Conservation (phyloP, 2,797 vertebrate species). For the Lycodopsis pacificus region DNA sequence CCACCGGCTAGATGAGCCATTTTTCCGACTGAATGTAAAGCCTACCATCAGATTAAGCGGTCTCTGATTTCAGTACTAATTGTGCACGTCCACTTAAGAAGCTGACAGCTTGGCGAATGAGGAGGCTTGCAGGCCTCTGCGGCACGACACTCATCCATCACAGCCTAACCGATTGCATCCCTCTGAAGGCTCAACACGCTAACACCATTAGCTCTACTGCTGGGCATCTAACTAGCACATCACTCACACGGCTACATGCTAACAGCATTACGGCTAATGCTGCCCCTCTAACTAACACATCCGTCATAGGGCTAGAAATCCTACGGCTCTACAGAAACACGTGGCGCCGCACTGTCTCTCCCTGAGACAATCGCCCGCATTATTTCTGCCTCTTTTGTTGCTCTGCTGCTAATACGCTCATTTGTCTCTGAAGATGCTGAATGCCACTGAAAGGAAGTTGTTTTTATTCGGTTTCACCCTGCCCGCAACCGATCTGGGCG, state of each 20-base stretch:
- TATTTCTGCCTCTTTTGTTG: slow-evolving; percentile 72
- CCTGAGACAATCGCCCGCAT: slow-evolving; percentile 66
- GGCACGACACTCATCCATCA: slow-evolving; percentile 91
- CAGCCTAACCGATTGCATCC: slow-evolving; percentile 90
- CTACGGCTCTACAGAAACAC: slow-evolving; percentile 70
- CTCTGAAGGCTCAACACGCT: slow-evolving; percentile 86
- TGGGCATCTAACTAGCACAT: slow-evolving; percentile 86
- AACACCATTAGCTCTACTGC: slow-evolving; percentile 85
- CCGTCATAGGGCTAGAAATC: slow-evolving; percentile 77
- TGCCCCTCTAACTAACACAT: slow-evolving; percentile 83
- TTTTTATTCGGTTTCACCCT: slow-evolving; percentile 64
- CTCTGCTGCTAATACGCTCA: slow-evolving; percentile 68
- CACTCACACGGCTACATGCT: slow-evolving; percentile 83
- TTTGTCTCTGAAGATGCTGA: slow-evolving; percentile 72
- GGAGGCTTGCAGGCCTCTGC: slow-evolving; percentile 84
- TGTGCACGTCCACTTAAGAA: slow-evolving; percentile 92
- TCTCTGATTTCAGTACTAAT: slow-evolving; percentile 93
- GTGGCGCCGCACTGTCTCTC: slow-evolving; percentile 56
- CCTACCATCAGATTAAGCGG: slow-evolving; percentile 90
- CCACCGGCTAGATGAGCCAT: slow-evolving; percentile 76
- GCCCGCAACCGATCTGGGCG: slow-evolving; percentile 59
- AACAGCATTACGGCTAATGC: slow-evolving; percentile 84
- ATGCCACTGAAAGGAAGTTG: slow-evolving; percentile 68
- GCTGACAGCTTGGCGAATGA: slow-evolving; percentile 89
- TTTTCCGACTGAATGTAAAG: slow-evolving; percentile 84